Conservation (phyloP, 1,140 invertebrate species). For the Drosophila pectinifera region DNA sequence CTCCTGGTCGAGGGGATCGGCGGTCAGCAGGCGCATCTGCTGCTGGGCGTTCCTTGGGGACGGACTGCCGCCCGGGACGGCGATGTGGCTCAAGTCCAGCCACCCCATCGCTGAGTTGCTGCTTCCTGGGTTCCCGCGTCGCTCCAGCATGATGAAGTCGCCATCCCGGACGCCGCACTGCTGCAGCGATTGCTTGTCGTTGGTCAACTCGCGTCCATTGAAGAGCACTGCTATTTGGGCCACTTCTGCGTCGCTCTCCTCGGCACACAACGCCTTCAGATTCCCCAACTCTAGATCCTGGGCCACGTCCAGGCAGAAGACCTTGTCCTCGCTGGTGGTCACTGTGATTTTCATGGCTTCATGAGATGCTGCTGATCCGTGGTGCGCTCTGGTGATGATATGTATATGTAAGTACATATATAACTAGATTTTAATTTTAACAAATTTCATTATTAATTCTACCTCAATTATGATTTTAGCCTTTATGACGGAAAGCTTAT, state of each 20-base stretch:
- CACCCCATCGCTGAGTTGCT: conserved; percentile 51
- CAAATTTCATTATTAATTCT: too few species aligned
- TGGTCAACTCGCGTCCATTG: conserved; percentile 93
- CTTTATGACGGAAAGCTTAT: too few species aligned
- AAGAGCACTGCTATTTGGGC: conserved; percentile 92
- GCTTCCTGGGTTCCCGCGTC: conserved; percentile 87
- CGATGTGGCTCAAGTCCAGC: conserved; percentile 94
- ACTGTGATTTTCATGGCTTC: conserved; percentile 91
- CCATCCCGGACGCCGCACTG: conserved; percentile 93
- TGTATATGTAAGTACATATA: too few species aligned
- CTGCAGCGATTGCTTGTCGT: conserved; percentile 93
- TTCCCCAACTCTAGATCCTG: conserved; percentile 97
- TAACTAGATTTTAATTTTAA: too few species aligned
- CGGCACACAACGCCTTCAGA: conserved; percentile 97
- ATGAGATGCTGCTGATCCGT: not conserved
- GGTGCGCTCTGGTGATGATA: too few species aligned
- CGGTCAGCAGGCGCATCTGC: conserved; percentile 91
- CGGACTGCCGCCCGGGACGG: conserved; percentile 85
- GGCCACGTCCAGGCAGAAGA: conserved; percentile 95
- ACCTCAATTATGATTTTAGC: too few species aligned
- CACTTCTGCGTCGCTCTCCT: conserved; percentile 94
- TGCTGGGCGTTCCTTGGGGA: conserved; percentile 32
- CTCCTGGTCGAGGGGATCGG: conserved; percentile 97
- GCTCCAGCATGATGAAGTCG: conserved; percentile 94
- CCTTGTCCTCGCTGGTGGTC: conserved; percentile 94